Percentiles rank a stretch among this genome's conserved stretches.
These are phyloP conservation scores for Seriola quinqueradiata DNA, from an alignment of 2,113 vertebrate genomes.

Conservation along the genomic window DNA sequence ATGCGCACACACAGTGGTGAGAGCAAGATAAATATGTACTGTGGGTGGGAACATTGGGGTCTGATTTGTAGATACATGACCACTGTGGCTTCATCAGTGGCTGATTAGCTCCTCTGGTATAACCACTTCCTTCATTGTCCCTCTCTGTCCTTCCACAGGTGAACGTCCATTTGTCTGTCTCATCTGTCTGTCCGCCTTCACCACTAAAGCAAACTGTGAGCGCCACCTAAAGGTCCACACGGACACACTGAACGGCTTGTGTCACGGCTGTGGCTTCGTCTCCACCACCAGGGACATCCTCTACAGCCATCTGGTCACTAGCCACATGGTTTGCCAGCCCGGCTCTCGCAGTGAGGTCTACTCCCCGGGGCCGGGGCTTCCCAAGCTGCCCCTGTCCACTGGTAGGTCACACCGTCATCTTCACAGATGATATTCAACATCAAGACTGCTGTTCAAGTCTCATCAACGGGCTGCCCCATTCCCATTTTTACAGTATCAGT, in stretches of 20 bases:
- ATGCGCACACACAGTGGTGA: conserved; percentile 97
- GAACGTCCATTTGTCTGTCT: conserved; percentile 97
- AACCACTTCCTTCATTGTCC: neutral
- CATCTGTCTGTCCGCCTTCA: conserved; percentile 97
- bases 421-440: neutral
- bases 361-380: conserved; percentile 84
- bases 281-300: conserved; percentile 97
- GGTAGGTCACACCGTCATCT: conserved; percentile 77
- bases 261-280: conserved; percentile 96
- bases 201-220: conserved; percentile 99
- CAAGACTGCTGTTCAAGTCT: neutral
- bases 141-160: conserved; percentile 80
- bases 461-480: neutral
- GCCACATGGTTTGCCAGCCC: conserved; percentile 97
- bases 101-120: too few species aligned
- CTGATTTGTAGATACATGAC: neutral
- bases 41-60: neutral
- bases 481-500: neutral
- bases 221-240: conserved; percentile 98
- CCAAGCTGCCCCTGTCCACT: conserved; percentile 80
- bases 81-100: neutral
- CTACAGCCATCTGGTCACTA: conserved; percentile 97
- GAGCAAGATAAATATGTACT: conserved; percentile 41
- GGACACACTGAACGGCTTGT: conserved; percentile 93
- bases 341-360: conserved; percentile 93